Percentiles rank a stretch among this genome's conserved stretches.
Conservation (phyloP, 2,888 invertebrate genomes). For the Thera britannica region DNA sequence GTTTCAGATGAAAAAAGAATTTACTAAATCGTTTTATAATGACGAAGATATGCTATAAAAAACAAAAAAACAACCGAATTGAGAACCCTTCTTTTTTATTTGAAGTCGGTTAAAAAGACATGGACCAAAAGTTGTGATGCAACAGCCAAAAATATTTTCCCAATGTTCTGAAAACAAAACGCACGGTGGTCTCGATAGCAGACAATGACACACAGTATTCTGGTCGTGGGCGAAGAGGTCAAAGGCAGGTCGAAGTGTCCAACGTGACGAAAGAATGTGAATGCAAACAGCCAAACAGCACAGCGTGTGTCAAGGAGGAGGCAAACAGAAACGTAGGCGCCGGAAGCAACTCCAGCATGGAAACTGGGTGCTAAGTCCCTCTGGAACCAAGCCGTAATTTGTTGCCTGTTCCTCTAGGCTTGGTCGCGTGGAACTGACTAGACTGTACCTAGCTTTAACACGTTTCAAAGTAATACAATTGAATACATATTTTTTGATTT, state of each 20-base stretch:
- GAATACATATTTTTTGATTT: no score
- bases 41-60: no score
- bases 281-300: constrained; percentile 75
- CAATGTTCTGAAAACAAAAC: constrained; percentile 30
- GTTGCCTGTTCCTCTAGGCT: no score
- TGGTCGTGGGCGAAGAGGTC: constrained; percentile 31
- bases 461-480: no score
- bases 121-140: background rate
- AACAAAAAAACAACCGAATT: no score
- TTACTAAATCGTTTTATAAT: no score
- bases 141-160: constrained; percentile 4
- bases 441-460: no score
- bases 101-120: no score
- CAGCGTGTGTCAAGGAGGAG: constrained; percentile 66
- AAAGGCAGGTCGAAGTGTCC: constrained; percentile 50
- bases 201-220: constrained; percentile 40
- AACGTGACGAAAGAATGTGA: constrained; percentile 61
- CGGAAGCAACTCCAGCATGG: constrained; percentile 36
- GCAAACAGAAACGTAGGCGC: constrained; percentile 57
- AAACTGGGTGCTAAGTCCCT: background rate
- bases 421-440: no score
- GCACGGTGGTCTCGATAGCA: constrained; percentile 39
- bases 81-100: no score
- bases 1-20: no score
- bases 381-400: no score